Evolutionary conservation across 2,113 vertebrate species (phyloP).

Genomic region (Pao palembangensis): DNA sequence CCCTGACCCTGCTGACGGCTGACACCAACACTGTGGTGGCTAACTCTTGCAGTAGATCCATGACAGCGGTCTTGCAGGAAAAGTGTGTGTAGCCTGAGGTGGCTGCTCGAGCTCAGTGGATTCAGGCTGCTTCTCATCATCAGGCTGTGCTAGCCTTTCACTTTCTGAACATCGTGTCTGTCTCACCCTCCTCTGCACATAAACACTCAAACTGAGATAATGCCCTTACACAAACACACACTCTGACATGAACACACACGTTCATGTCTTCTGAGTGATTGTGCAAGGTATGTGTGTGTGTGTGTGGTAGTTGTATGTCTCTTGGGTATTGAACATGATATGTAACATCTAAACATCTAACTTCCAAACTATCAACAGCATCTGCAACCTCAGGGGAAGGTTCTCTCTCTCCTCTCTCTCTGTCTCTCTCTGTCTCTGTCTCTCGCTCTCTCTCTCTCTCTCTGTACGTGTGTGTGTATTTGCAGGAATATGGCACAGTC

Average conservation of each 20-base stretch:
- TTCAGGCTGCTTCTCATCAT: constrained; percentile 1
- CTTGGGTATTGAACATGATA: too few relatives aligned
- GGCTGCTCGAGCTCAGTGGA: too few relatives aligned
- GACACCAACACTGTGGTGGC: constrained; percentile 25
- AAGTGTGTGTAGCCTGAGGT: too few relatives aligned
- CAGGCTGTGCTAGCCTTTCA: constrained; percentile 3
- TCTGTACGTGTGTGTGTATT: background rate
- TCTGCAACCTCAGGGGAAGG: constrained; percentile 24
- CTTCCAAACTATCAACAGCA: constrained; percentile 53
- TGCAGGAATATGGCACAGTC: constrained; percentile 2
- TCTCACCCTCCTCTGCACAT: constrained; percentile 1
- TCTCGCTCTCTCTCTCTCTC: background rate
- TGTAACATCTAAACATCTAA: background rate
- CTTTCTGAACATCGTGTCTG: constrained; percentile 1
- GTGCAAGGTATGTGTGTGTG: background rate
- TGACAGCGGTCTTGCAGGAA: background rate
- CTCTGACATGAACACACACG: constrained; percentile 6
- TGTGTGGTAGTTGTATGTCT: background rate
- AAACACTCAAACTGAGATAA: constrained; percentile 24
- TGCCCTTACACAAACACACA: constrained; percentile 1
- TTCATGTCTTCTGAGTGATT: background rate
- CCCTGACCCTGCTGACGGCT: constrained; percentile 41
- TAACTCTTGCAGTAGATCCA: constrained; percentile 29
- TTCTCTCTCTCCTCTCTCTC: background rate
- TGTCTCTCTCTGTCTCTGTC: constrained; percentile 6